These are phyloP conservation scores for Macheiramphus alcinus DNA, from an alignment of 2,113 vertebrate species.

Conservation along the genomic window DNA sequence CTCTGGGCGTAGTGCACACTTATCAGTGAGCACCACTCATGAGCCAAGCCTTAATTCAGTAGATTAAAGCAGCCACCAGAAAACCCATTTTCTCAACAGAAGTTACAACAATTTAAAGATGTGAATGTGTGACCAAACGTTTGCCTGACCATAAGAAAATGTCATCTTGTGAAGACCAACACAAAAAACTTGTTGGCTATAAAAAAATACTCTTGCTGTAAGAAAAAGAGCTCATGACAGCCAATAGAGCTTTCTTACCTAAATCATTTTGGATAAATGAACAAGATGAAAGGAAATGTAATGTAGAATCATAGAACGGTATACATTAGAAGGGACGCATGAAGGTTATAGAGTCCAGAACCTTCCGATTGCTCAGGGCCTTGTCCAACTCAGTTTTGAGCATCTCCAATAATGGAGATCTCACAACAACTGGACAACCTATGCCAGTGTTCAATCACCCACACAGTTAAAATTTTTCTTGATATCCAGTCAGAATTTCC, in stretches of 20 bases:
- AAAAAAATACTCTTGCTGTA: not conserved
- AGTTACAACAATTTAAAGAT: not conserved
- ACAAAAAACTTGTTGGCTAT: not conserved
- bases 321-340: not conserved
- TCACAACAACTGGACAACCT: not conserved
- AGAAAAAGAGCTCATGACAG: not conserved
- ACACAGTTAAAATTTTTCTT: not conserved
- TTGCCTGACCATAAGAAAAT: not conserved
- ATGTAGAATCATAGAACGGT: not conserved
- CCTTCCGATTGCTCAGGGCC: not conserved
- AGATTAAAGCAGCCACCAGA: not conserved
- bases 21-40: not conserved
- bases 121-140: not conserved
- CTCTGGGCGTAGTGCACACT: not conserved
- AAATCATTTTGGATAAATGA: not conserved
- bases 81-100: not conserved
- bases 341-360: not conserved
- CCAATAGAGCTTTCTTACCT: not conserved
- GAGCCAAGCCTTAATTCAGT: not conserved
- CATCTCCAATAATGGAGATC: not conserved
- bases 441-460: not conserved
- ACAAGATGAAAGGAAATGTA: not conserved
- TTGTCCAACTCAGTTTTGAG: not conserved
- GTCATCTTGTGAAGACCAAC: not conserved
- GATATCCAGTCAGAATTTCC: not conserved